These are phyloP conservation scores for Coronaproctus castanopsis DNA, from an alignment of 2,888 invertebrate species.

Conservation along the genomic window DNA sequence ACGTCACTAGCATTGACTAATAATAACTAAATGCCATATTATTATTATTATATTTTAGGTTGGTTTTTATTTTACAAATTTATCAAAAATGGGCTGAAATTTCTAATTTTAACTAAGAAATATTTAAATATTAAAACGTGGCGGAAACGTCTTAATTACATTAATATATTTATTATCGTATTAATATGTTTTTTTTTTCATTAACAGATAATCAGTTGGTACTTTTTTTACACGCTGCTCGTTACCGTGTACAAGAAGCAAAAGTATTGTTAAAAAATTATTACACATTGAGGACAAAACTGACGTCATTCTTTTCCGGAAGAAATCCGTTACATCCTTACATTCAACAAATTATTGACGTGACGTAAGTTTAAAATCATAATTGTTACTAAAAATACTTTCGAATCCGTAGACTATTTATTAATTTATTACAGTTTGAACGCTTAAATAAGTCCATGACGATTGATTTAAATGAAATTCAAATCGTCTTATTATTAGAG, in stretches of 20 bases:
- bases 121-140: no score
- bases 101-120: not conserved
- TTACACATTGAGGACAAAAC: slow-evolving; percentile 19
- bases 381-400: no score
- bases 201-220: slow-evolving; percentile 19
- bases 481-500: no score
- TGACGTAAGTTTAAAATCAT: slow-evolving; percentile 17
- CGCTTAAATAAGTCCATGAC: not conserved
- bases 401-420: no score
- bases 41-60: no score
- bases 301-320: slow-evolving; percentile 17
- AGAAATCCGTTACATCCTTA: slow-evolving; percentile 16
- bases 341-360: slow-evolving; percentile 15
- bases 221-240: slow-evolving; percentile 19
- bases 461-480: no score
- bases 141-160: no score
- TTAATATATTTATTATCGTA: no score
- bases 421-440: no score
- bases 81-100: not conserved
- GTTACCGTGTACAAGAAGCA: slow-evolving; percentile 17
- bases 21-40: no score
- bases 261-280: slow-evolving; percentile 20
- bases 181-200: no score
- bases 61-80: not conserved
- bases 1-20: no score